Evolutionary conservation across 2,113 vertebrate species (phyloP), one percentile per base, ranked within the genome.

Genomic region (Cephalopholis sonnerati): DNA sequence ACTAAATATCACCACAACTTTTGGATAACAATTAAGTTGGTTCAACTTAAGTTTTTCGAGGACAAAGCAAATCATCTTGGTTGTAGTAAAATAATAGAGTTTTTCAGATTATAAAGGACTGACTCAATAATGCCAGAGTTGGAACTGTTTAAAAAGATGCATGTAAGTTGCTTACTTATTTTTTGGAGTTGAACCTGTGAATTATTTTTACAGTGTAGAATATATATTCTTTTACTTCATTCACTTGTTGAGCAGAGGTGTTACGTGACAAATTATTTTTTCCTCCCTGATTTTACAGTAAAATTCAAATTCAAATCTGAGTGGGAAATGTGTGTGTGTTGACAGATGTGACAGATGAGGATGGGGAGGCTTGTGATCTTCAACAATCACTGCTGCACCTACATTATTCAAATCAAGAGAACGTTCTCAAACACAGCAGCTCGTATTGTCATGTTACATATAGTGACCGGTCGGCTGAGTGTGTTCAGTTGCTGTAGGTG

Each of bases 351-450:
- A 51, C 29, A n/a, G 44, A 15, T 53, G 29, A 18, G 39, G 22
- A 32, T 53, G 29, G 1, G 36, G 44, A 16, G 51, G 4, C 51
- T 25, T 51, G 65, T 18, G 55, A 41, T 7, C 22, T 51, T 27
- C 1, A 36, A 59, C 13, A 8, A 29, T 5, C 48, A 17, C 48
- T 13, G 10, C 22, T 6, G 3, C 68, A 62, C 54, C 16, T 59
- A 7, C 1, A 32, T 11, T 67, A 73, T 74, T 79, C 82, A 84
- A 84, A 84, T 79, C 41, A 12, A 55, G 27, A 32, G 11, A 16
- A 53, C 55, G 7, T 9, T 4, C 9, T 68, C 17, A 32, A 59
- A 67, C 12, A 16, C 29, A 44, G 44, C 12, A 12, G n/a, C 24
- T 7, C 71, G 10, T 69, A 4, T 22, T 13, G n/a, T 59, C 53